Percentiles rank a stretch among this genome's conserved stretches.
Conservation (phyloP, 2,888 invertebrate species). For the Trypoxylon attenuatum region DNA sequence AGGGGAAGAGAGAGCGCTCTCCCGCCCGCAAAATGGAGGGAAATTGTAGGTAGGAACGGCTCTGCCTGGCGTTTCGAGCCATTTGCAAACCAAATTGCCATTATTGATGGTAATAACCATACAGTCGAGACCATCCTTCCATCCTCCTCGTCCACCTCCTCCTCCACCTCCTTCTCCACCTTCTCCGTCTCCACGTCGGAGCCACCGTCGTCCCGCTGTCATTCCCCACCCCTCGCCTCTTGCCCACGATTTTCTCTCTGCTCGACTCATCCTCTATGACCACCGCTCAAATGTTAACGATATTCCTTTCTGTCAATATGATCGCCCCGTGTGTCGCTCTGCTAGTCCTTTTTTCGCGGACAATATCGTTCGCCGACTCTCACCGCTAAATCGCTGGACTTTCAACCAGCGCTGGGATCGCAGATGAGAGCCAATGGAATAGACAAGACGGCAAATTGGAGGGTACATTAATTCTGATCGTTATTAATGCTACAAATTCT, state of each 20-base stretch:
- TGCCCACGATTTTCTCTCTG: no score
- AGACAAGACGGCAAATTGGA: conserved; percentile 23
- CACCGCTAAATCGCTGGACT: not conserved
- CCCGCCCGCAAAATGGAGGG: conserved; percentile 69
- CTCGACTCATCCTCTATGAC: conserved; percentile 51
- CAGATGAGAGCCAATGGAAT: no score
- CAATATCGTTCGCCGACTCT: not conserved
- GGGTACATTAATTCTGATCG: conserved; percentile 34
- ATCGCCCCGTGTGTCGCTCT: not conserved
- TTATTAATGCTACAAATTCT: conserved; percentile 21
- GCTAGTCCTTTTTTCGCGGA: no score
- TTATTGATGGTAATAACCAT: conserved; percentile 74
- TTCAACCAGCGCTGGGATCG: no score
- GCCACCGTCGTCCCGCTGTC: no score
- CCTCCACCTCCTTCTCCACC: conserved; percentile 11
- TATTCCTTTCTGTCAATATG: conserved; percentile 52
- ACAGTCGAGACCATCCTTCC: conserved; percentile 61
- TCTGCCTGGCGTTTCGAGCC: conserved; percentile 64
- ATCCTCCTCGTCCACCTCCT: conserved; percentile 7
- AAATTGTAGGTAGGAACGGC: conserved; percentile 70
- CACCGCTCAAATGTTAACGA: conserved; percentile 55
- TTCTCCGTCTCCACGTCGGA: not conserved
- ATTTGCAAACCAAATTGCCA: conserved; percentile 74
- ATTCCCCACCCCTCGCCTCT: conserved; percentile 28
- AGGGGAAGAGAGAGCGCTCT: conserved; percentile 57